These are phyloP conservation scores for Rhegmatorhina hoffmannsi DNA, from an alignment of 2,113 vertebrate species.

Conservation along the genomic window DNA sequence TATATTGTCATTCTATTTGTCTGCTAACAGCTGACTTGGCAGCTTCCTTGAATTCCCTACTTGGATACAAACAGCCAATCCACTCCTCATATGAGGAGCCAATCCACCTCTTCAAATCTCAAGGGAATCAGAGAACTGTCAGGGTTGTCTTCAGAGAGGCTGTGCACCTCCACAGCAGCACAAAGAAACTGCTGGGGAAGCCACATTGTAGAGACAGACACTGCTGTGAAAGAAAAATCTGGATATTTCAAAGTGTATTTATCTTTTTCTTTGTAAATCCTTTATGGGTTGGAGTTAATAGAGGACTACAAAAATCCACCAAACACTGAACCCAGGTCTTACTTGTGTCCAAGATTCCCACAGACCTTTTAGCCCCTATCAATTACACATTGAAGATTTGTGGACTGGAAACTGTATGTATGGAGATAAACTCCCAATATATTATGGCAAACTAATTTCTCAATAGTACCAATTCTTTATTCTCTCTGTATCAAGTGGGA, in stretches of 20 bases:
- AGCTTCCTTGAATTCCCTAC: slow-evolving; percentile 45
- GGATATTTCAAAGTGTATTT: neutral
- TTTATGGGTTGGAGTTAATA: neutral
- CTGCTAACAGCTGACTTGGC: slow-evolving; percentile 40
- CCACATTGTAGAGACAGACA: neutral
- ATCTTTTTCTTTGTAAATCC: neutral
- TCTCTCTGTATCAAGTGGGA: neutral
- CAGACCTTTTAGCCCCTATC: neutral
- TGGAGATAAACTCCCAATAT: neutral
- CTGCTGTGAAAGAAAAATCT: neutral
- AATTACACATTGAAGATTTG: neutral
- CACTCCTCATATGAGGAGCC: neutral
- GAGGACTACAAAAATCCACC: neutral
- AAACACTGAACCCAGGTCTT: neutral
- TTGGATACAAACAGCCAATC: neutral
- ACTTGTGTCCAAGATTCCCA: neutral
- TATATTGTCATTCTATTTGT: slow-evolving; percentile 57
- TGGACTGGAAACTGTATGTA: neutral
- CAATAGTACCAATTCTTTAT: neutral
- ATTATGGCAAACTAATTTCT: neutral
- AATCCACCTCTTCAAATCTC: neutral
- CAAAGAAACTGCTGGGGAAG: neutral
- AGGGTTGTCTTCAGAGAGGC: neutral
- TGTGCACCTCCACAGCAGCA: neutral
- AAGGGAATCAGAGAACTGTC: neutral